Percentiles rank a stretch among this genome's conserved stretches.
These are phyloP conservation scores for Damaliscus lunatus DNA, from an alignment of 2,113 vertebrate genomes.

Conservation along the genomic window DNA sequence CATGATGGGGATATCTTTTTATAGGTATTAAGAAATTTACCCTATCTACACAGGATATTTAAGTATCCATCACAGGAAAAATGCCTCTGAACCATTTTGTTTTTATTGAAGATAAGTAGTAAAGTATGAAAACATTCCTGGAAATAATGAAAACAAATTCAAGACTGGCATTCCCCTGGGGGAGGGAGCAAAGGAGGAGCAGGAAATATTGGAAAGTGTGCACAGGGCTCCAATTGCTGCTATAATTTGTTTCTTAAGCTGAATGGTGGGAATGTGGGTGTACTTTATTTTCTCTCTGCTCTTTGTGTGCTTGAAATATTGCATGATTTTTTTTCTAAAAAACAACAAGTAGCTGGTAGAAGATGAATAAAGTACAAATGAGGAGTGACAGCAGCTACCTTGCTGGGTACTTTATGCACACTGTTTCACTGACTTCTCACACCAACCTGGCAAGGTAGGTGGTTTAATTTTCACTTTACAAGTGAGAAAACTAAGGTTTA, in stretches of 20 bases:
- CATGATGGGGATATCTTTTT: background rate
- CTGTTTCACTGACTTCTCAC: background rate
- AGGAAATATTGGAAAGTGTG: background rate
- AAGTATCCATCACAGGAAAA: background rate
- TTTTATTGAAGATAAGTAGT: background rate
- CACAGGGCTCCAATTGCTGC: background rate
- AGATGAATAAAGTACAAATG: background rate
- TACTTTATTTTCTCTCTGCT: background rate
- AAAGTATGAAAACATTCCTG: background rate
- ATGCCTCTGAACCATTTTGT: background rate
- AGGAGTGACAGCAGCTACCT: background rate
- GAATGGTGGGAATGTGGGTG: background rate
- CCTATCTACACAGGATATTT: background rate
- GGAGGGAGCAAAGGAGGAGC: background rate
- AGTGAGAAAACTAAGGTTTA: background rate
- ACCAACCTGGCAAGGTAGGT: background rate
- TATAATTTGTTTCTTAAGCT: background rate
- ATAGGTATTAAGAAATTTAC: background rate
- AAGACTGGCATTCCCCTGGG: background rate
- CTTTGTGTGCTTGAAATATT: background rate
- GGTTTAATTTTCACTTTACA: constrained; percentile 20
- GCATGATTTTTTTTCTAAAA: background rate
- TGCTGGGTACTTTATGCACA: background rate
- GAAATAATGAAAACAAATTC: background rate
- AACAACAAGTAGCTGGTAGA: background rate